Evolutionary conservation across 2,888 invertebrate genomes (phyloP).

Genomic region (Ferdinandea cuprea): DNA sequence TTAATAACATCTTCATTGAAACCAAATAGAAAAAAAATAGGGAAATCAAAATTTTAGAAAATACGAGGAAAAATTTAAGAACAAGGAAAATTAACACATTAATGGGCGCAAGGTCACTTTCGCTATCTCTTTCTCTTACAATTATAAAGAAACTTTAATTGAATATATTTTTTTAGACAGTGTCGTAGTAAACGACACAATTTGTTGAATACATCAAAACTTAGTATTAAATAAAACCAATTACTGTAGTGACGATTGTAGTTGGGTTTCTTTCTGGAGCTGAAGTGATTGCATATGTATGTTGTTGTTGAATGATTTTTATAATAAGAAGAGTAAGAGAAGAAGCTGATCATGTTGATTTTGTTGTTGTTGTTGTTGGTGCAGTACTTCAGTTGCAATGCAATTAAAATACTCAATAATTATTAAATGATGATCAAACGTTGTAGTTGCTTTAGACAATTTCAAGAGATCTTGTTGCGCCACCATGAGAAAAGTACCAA

Average conservation of each 20-base stretch:
- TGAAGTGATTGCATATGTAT: slow-evolving; percentile 3
- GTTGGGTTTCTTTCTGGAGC: slow-evolving; percentile 4
- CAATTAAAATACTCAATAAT: slow-evolving; percentile 74
- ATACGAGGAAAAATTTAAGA: slow-evolving; percentile 5
- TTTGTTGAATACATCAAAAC: slow-evolving; percentile 12
- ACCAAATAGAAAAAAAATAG: background rate
- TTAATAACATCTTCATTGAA: background rate
- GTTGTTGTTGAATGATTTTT: slow-evolving; percentile 7
- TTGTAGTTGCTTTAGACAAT: slow-evolving; percentile 72
- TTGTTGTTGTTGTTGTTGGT: slow-evolving; percentile 61
- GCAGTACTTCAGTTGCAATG: slow-evolving; percentile 72
- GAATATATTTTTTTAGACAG: slow-evolving; percentile 13
- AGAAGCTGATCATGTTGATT: slow-evolving; percentile 64
- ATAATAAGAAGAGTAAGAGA: slow-evolving; percentile 64
- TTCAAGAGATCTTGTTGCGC: slow-evolving; percentile 79
- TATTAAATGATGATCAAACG: slow-evolving; percentile 77
- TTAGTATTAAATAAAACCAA: slow-evolving; percentile 45
- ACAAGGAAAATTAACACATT: slow-evolving; percentile 49
- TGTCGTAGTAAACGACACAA: background rate
- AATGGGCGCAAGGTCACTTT: slow-evolving; percentile 71
- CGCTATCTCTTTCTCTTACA: slow-evolving; percentile 71
- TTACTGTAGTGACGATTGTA: slow-evolving; percentile 19
- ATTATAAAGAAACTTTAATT: slow-evolving; percentile 49
- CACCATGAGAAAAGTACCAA: slow-evolving; percentile 78
- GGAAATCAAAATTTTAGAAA: background rate